Evolutionary conservation across 2,113 vertebrate genomes (phyloP).

Genomic region (Rhynchomys soricoides): DNA sequence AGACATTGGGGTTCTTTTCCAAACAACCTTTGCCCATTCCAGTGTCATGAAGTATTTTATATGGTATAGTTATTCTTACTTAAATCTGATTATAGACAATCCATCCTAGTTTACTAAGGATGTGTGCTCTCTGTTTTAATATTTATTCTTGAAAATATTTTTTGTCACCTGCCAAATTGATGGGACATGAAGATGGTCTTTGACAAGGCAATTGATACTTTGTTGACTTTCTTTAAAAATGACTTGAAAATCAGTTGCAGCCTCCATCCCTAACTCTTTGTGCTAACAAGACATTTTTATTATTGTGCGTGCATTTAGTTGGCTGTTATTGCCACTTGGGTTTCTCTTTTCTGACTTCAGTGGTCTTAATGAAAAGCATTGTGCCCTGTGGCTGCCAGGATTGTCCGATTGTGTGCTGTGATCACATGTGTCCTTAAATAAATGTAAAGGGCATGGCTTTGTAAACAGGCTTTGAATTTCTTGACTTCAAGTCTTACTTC

Average conservation of each 20-base stretch:
- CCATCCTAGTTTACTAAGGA: background rate
- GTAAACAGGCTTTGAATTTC: constrained; percentile 77
- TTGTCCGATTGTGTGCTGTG: constrained; percentile 59
- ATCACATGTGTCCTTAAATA: constrained; percentile 48
- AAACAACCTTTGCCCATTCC: background rate
- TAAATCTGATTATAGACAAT: background rate
- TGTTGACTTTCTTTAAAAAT: constrained; percentile 34
- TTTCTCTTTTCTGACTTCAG: constrained; percentile 66
- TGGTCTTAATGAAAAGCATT: constrained; percentile 67
- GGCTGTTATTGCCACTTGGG: constrained; percentile 31
- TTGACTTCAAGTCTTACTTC: constrained; percentile 59
- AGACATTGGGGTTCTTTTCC: background rate
- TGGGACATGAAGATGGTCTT: background rate
- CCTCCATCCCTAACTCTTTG: background rate
- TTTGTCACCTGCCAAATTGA: background rate
- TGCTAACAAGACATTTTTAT: background rate
- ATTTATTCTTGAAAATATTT: background rate
- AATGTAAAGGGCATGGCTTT: constrained; percentile 64
- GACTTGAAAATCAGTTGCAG: constrained; percentile 9
- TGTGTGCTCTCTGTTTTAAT: background rate
- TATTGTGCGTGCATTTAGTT: background rate
- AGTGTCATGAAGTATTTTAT: background rate
- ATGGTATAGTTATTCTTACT: background rate
- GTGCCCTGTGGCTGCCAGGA: background rate
- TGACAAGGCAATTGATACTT: constrained; percentile 8